Conservation (phyloP, 2,113 vertebrate species). For the Isurus oxyrinchus region DNA sequence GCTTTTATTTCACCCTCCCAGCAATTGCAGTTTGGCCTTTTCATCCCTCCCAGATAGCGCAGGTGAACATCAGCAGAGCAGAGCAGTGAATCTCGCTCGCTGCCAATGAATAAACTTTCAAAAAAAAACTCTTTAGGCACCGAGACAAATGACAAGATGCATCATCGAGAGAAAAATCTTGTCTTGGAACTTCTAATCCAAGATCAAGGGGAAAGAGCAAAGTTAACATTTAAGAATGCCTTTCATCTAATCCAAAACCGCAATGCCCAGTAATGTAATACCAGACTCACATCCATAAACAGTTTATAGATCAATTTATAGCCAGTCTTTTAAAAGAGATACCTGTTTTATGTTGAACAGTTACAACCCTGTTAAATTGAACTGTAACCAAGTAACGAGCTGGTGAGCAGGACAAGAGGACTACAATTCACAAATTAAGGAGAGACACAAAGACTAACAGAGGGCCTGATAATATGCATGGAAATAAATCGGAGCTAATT, state of each 20-base stretch:
- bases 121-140: neutral
- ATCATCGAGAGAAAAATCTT: neutral
- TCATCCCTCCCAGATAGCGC: neutral
- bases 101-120: neutral
- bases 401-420: neutral
- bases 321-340: neutral
- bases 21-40: neutral
- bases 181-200: neutral
- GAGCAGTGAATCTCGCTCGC: neutral
- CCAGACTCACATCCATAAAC: constrained; percentile 6
- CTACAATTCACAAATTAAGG: constrained; percentile 9
- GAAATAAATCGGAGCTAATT: constrained; percentile 9
- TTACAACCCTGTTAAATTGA: neutral
- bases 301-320: constrained; percentile 25
- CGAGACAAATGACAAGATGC: neutral
- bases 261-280: neutral
- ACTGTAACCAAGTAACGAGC: neutral
- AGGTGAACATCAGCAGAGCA: neutral
- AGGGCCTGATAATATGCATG: neutral
- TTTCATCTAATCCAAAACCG: neutral
- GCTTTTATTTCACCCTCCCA: neutral
- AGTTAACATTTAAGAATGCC: constrained; percentile 1
- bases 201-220: neutral
- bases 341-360: neutral
- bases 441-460: neutral